phyloP scores from a whole-genome alignment of 2,113 vertebrate genomes.

The Ammodytes dubius region DNA sequence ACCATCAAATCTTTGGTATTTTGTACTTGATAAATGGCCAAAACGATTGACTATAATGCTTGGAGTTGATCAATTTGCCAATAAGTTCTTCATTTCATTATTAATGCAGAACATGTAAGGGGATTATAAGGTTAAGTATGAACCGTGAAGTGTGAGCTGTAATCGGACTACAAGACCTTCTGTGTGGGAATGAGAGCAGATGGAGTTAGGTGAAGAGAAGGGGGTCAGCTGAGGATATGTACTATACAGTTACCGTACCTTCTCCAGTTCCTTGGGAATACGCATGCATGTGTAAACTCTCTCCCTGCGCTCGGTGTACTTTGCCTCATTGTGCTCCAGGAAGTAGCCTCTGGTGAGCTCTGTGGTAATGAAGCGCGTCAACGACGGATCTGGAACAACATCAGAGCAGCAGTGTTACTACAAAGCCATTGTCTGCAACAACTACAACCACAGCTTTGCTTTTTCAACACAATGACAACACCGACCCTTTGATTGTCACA shows the following conservation, averaged over 20 bases:
- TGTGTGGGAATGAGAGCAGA: neutral
- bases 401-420: slow-evolving; percentile 61
- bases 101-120: neutral
- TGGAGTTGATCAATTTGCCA: neutral
- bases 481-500: neutral
- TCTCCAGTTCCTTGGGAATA: slow-evolving; percentile 97
- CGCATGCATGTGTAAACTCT: slow-evolving; percentile 97
- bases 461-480: slow-evolving; percentile 40
- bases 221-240: neutral
- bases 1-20: neutral
- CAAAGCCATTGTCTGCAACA: slow-evolving; percentile 57
- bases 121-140: neutral
- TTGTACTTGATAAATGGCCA: neutral
- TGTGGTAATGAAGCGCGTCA: slow-evolving; percentile 92
- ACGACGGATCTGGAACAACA: slow-evolving; percentile 89
- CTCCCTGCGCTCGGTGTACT: slow-evolving; percentile 95
- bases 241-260: slow-evolving; percentile 83
- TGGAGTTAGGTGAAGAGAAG: neutral
- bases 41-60: neutral
- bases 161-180: neutral
- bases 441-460: slow-evolving; percentile 23
- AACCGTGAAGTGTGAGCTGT: neutral
- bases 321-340: slow-evolving; percentile 98
- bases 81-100: neutral
- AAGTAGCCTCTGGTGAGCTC: slow-evolving; percentile 98